A percentile compares a stretch with the other conserved stretches of the same genome.
These are phyloP conservation scores for Bombus ignitus DNA, from an alignment of 1,140 invertebrate genomes.

Conservation along the genomic window DNA sequence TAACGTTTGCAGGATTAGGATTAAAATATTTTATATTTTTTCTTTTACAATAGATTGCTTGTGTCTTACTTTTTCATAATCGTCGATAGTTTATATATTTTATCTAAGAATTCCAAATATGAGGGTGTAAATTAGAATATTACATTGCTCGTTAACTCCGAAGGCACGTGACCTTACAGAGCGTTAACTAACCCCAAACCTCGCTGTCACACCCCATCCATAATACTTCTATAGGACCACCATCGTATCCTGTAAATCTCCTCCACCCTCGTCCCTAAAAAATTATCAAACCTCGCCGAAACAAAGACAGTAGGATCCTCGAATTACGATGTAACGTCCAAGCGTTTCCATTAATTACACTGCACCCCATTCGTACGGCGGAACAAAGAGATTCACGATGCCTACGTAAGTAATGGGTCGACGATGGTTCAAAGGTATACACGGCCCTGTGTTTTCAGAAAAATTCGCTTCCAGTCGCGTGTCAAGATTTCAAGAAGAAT, in stretches of 20 bases:
- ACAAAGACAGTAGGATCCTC: not conserved
- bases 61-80: too few relatives aligned
- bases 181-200: too few relatives aligned
- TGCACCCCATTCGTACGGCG: not conserved
- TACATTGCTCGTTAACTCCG: too few relatives aligned
- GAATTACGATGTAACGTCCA: slow-evolving; percentile 3
- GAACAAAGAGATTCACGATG: not conserved
- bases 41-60: too few relatives aligned
- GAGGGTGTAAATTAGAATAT: too few relatives aligned
- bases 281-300: not conserved
- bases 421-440: slow-evolving; percentile 9
- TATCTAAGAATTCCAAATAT: too few relatives aligned
- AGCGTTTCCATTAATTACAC: slow-evolving; percentile 16
- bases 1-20: too few relatives aligned
- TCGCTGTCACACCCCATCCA: too few relatives aligned
- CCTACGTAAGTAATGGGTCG: slow-evolving; percentile 15
- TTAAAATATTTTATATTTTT: too few relatives aligned
- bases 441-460: not conserved
- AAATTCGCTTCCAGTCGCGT: slow-evolving; percentile 14
- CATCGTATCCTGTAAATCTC: not conserved
- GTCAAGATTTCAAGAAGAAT: slow-evolving; percentile 37
- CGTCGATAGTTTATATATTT: too few relatives aligned
- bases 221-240: not conserved
- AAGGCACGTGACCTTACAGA: too few relatives aligned
- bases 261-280: not conserved